Evolutionary conservation across 2,113 vertebrate species (phyloP), one percentile per base, ranked within the genome.

Genomic region (Hypanus sabinus): DNA sequence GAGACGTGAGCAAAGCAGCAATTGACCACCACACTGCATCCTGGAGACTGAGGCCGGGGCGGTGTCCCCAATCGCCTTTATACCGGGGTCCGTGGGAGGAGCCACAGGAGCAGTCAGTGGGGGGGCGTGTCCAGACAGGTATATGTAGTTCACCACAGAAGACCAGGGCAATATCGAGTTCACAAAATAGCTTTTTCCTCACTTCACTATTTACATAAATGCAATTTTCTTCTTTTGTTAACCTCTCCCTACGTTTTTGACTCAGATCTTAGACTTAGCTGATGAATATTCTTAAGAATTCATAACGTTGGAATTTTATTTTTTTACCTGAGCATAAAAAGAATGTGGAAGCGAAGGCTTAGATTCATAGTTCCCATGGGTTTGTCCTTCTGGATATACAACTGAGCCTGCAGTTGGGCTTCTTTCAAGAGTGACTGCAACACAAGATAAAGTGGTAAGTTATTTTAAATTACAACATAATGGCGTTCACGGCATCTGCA

Each of bases 401-500:
- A 95, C 36, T 76, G 96, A 36, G 94, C 97, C 96, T 94, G 96
- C 96, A 83, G 95, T 0, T 38, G 94, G 94, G 94, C 95, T 95
- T 88, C 94, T 95, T 96, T 99, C 98, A 94, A 98, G 98, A 94
- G 96, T 94, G 95, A 95, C 98, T 98, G 95, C 93, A 95, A 83
- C 94, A 94, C 85, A 94, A 62, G 46, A 46, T 3, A 90, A 85
- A 70, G 46, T 33, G 81, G 95, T 60, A 33, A 33, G 14, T 14
- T 8, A 90, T 65, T 90, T 90, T 62, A 65, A 33, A 33, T 18
- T 33, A 30, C 33, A 60, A n/a, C 30, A n/a, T 55, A 20, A 24
- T n/a, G 85, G 57, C 27, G 55, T 5, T 62, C 30, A n/a, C 9
- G 11, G 30, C 83, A 0, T 3, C n/a, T 88, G 27, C 85, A 87